Evolutionary conservation across 1,140 invertebrate species (phyloP), one percentile per base, ranked within the genome.

Genomic region (Drosophila pruinosa): DNA sequence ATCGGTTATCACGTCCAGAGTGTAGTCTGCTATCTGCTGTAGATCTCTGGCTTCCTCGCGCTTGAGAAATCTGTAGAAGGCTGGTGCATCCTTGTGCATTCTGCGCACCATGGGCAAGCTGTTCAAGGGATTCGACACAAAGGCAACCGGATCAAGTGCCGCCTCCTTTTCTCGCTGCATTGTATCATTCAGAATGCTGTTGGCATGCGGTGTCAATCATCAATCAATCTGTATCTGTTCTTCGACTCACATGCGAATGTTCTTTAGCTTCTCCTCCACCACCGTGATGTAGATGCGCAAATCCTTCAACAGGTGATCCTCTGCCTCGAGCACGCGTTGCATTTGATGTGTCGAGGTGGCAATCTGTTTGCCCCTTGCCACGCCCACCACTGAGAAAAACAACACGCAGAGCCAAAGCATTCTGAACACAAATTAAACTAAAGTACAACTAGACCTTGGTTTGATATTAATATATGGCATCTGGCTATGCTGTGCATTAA

Each of bases 31-130:
- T 2, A 83, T 67, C 1, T 61, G n/a, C 7, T 69, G 53, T 5
- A 62, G 12, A 7, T 41, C 74, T 41, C 28, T 2, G 0, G 3
- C 28, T 4, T 47, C 8, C 0, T 79, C 72, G 5, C 7, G 14
- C 0, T 22, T 24, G 0, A 59, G 38, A 7, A 36, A 54, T 2
- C 45, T 10, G 2, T 68, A 3, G 6, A 53, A 38, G 26, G 45
- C 75, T 1, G 38, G 26, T 3, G 24, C 57, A 26, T 83, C 79
- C 7, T 8, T 4, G 39, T 72, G 56, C 79, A 85, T 78, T n/a
- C 79, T 38, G 4, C 76, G 50, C n/a, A 83, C 22, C 5, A 83
- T 10, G 0, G 80, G 67, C 4, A 75, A 52, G 39, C 80, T 75
- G 14, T 57, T 53, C 8, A 85, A 12, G 0, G 72, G 72, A 73